A percentile compares a stretch with the other conserved stretches of the same genome.
phyloP scores from a whole-genome alignment of 2,113 vertebrate genomes.

The Psettodes erumei region DNA sequence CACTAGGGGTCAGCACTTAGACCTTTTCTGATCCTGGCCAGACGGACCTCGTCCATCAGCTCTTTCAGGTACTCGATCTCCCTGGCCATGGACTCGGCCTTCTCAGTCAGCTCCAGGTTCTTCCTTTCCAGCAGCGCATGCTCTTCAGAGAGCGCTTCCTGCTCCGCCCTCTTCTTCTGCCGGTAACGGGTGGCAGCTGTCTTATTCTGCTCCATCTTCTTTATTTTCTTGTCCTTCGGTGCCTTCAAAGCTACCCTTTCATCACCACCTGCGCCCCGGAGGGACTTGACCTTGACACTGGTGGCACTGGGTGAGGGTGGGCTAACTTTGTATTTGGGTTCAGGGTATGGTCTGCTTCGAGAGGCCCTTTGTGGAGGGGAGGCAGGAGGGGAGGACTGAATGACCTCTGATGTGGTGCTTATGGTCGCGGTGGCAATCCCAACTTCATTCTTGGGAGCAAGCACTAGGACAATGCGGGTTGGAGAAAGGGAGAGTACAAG shows the following conservation, averaged over 20 bases:
- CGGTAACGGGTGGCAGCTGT: constrained; percentile 92
- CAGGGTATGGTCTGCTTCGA: constrained; percentile 71
- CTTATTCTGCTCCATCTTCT: constrained; percentile 98
- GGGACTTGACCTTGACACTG: constrained; percentile 28
- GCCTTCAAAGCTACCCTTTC: constrained; percentile 39
- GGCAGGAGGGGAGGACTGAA: constrained; percentile 38
- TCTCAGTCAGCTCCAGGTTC: constrained; percentile 88
- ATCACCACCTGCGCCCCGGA: constrained; percentile 10
- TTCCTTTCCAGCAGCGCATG: constrained; percentile 86
- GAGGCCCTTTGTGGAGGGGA: constrained; percentile 21
- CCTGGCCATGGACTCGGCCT: constrained; percentile 88
- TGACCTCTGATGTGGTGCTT: constrained; percentile 20
- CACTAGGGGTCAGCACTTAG: constrained; percentile 55
- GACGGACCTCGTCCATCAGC: constrained; percentile 91
- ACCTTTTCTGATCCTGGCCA: constrained; percentile 82
- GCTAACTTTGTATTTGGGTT: constrained; percentile 74
- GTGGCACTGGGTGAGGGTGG: constrained; percentile 57
- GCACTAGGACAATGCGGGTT: constrained; percentile 75
- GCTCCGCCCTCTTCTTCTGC: constrained; percentile 91
- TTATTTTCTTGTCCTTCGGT: constrained; percentile 86
- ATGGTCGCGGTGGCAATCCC: constrained; percentile 25
- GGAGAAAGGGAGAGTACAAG: constrained; percentile 77
- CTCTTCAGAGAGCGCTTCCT: constrained; percentile 83
- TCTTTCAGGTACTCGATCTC: constrained; percentile 96
- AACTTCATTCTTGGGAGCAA: constrained; percentile 71